These are phyloP conservation scores for Trichosurus vulpecula DNA, from an alignment of 2,797 vertebrate species.

Conservation along the genomic window DNA sequence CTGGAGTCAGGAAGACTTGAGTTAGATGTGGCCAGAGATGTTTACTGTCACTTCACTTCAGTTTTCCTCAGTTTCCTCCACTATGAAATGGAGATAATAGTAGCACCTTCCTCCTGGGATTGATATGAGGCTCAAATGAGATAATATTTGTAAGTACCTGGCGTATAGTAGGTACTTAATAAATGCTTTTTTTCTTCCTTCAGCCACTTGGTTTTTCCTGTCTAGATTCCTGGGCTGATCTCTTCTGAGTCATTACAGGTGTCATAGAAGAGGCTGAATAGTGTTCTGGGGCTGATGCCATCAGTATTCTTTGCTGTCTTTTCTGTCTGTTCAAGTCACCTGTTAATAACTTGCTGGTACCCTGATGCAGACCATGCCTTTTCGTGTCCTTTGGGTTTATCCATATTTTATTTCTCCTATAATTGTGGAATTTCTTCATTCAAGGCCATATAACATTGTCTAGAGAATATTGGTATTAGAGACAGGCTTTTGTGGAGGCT, in stretches of 20 bases:
- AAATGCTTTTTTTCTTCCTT: background rate
- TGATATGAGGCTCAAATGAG: background rate
- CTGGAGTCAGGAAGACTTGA: background rate
- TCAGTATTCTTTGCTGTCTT: background rate
- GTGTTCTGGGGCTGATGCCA: background rate
- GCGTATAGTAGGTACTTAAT: background rate
- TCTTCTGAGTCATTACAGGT: background rate
- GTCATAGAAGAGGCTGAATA: background rate
- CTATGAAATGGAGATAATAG: background rate
- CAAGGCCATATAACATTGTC: background rate
- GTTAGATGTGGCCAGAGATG: background rate
- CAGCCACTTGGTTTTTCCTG: background rate
- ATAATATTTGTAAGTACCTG: background rate
- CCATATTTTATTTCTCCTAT: background rate
- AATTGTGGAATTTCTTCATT: background rate
- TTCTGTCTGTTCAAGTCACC: background rate
- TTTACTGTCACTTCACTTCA: background rate
- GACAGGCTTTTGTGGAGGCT: background rate
- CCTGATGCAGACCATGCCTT: background rate
- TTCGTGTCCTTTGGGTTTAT: background rate
- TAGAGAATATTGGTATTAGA: background rate
- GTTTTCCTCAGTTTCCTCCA: background rate
- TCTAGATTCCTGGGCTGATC: background rate
- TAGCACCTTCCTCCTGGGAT: background rate
- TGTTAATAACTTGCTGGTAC: background rate